Conservation (phyloP, 2,888 invertebrate species). For the Dolomedes plantarius region DNA sequence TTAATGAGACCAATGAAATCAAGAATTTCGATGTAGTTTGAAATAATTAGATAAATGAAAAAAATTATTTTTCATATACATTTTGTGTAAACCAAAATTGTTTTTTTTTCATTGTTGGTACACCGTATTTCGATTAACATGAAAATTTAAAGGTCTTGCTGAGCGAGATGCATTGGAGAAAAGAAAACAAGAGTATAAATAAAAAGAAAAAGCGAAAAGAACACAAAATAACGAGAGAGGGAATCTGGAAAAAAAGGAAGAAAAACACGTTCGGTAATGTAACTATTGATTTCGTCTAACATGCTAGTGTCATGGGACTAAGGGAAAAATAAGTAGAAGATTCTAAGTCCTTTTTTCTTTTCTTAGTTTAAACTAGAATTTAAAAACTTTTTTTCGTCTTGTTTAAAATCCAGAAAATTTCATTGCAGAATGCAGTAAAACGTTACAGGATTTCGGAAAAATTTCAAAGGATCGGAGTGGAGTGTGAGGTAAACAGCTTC, state of each 20-base stretch:
- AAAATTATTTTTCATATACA: no score
- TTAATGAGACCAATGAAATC: no score
- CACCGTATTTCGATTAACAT: conserved; percentile 61
- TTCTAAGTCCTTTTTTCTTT: conserved; percentile 44
- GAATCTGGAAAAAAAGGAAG: conserved; percentile 19
- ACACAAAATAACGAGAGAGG: conserved; percentile 30
- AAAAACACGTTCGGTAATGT: conserved; percentile 41
- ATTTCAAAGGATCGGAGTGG: no score
- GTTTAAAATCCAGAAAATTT: conserved; percentile 55
- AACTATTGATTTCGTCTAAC: conserved; percentile 63
- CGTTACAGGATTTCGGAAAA: background rate
- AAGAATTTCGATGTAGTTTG: no score
- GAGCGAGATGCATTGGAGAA: conserved; percentile 5
- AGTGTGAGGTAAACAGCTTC: no score
- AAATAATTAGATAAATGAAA: no score
- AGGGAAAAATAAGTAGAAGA: conserved; percentile 40
- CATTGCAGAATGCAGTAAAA: conserved; percentile 35
- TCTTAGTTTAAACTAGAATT: conserved; percentile 25
- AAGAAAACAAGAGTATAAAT: conserved; percentile 33
- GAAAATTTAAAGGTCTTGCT: conserved; percentile 56
- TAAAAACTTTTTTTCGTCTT: conserved; percentile 18
- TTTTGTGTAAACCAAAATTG: no score
- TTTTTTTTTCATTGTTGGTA: conserved; percentile 15
- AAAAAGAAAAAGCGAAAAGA: conserved; percentile 40
- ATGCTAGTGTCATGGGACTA: conserved; percentile 45